Conservation (phyloP, 2,113 vertebrate genomes). For the Burhinus bistriatus region DNA sequence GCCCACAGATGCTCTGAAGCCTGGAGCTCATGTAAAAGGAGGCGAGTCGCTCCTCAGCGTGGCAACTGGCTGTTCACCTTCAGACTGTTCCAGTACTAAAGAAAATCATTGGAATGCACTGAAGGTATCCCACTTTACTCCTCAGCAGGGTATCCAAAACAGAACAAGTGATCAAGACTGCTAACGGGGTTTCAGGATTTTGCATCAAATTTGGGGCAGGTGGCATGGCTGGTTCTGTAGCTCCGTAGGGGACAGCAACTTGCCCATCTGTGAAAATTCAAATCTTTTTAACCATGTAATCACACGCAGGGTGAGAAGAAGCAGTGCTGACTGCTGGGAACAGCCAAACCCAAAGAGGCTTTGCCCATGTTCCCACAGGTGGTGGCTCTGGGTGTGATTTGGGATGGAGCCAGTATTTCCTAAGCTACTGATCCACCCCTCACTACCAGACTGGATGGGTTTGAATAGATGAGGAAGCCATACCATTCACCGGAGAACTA, state of each 20-base stretch:
- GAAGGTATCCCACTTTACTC: background rate
- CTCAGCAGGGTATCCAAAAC: background rate
- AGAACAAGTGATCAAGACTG: background rate
- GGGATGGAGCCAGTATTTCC: background rate
- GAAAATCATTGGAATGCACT: accelerated
- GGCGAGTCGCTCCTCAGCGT: background rate
- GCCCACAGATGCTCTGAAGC: background rate
- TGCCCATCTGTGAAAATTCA: background rate
- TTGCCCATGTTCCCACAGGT: background rate
- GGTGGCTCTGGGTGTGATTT: background rate
- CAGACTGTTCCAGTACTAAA: background rate
- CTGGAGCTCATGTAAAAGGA: background rate
- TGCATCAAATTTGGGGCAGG: background rate
- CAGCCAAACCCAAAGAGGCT: background rate
- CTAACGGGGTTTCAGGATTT: background rate
- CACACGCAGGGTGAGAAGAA: background rate
- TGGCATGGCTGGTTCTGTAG: background rate
- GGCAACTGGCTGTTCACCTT: background rate
- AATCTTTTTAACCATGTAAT: background rate
- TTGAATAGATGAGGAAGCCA: background rate
- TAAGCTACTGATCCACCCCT: background rate
- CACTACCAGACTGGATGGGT: background rate
- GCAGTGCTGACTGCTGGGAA: background rate
- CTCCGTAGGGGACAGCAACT: background rate
- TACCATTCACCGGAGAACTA: background rate